Conservation (phyloP, 2,888 invertebrate species). For the Synanthedon formicaeformis region DNA sequence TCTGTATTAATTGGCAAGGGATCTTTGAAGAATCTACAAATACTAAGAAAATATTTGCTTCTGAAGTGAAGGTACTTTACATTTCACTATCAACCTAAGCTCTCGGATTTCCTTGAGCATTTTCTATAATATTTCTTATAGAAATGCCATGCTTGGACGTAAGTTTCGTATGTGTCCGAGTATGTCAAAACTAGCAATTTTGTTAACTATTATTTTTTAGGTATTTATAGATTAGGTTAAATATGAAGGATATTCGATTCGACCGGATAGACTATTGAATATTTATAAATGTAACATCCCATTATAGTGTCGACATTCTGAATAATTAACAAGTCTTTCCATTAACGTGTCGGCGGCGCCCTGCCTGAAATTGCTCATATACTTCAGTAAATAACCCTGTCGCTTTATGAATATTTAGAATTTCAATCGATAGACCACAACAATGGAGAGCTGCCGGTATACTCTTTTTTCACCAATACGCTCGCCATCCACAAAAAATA, state of each 20-base stretch:
- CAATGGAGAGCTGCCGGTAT: conserved; percentile 1
- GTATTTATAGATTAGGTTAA: no score
- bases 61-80: no score
- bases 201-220: no score
- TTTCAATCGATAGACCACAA: conserved; percentile 10
- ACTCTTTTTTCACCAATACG: conserved; percentile 23
- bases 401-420: conserved; percentile 35
- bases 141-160: no score
- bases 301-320: conserved; percentile 59
- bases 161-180: no score
- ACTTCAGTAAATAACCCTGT: conserved; percentile 31
- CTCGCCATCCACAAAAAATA: conserved; percentile 34
- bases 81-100: no score
- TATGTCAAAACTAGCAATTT: no score
- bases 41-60: no score
- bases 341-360: conserved; percentile 19
- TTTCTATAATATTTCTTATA: no score
- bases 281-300: conserved; percentile 50
- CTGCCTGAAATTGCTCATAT: conserved; percentile 32
- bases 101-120: no score
- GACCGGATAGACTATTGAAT: conserved; percentile 38
- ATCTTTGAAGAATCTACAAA: no score
- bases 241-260: conserved; percentile 2
- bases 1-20: no score
- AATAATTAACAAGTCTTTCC: conserved; percentile 54